phyloP scores from a whole-genome alignment of 2,113 vertebrate genomes.

The Fulica atra region DNA sequence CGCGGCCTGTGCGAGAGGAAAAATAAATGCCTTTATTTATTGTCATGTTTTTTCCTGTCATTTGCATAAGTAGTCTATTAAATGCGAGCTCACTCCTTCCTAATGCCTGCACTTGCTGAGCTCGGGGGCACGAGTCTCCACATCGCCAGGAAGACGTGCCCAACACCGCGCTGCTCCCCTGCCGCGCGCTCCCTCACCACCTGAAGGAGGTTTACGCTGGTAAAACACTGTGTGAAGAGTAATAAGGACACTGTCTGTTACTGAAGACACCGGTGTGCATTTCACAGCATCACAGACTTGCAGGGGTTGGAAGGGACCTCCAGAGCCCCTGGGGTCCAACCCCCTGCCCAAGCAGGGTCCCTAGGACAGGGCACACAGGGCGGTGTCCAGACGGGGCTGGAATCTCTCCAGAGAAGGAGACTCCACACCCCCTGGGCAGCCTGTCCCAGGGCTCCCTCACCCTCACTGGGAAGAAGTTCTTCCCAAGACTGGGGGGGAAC shows the following conservation, averaged over 20 bases:
- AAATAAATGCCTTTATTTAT: slow-evolving; percentile 14
- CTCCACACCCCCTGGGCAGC: too few species aligned
- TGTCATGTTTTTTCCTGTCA: background rate
- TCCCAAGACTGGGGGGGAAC: too few species aligned
- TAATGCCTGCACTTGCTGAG: background rate
- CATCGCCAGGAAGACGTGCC: background rate
- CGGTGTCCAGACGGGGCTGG: too few species aligned
- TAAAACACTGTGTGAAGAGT: fast-evolving
- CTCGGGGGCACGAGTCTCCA: background rate
- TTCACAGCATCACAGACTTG: too few species aligned
- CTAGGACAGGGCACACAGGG: too few species aligned
- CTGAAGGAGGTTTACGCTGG: fast-evolving
- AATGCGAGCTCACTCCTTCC: background rate
- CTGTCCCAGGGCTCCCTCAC: too few species aligned
- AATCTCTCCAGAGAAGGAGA: too few species aligned
- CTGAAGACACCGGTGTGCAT: fast-evolving
- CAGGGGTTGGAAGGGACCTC: too few species aligned
- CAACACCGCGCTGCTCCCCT: fast-evolving
- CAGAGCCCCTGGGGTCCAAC: too few species aligned
- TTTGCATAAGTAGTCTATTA: background rate
- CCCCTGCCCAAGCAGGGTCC: too few species aligned
- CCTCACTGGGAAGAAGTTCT: too few species aligned
- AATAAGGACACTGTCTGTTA: fast-evolving
- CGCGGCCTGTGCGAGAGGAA: background rate
- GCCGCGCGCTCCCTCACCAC: background rate